Evolutionary conservation across 64 coral and sea anemone species (phyloP).

Genomic region (Orbicella faveolata): DNA sequence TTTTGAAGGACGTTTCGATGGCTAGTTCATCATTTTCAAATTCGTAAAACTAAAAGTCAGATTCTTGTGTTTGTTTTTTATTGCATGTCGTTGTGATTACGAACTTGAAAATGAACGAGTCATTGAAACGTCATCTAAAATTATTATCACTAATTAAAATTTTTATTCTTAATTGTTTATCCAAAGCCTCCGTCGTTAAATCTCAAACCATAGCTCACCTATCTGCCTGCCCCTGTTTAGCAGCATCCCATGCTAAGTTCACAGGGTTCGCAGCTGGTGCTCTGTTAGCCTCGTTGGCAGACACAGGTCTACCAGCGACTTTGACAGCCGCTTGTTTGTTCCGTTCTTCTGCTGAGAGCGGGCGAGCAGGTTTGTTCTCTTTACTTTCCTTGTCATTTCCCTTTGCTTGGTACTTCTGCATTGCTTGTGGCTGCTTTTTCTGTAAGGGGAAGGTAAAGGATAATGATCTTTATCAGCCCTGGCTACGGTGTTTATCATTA

Average conservation of each 20-base stretch:
- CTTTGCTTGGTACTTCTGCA: slow-evolving; percentile 70
- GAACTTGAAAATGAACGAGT: no score
- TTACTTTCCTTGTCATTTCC: slow-evolving; percentile 12
- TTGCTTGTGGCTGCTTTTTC: slow-evolving; percentile 63
- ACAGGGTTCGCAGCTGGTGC: slow-evolving; percentile 29
- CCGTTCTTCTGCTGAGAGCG: slow-evolving; percentile 52
- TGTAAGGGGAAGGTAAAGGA: background rate
- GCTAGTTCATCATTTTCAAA: no score
- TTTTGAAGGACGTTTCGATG: no score
- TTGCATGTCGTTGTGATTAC: no score
- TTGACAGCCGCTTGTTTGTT: slow-evolving; percentile 39
- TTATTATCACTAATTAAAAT: no score
- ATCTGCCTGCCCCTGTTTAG: slow-evolving; percentile 58
- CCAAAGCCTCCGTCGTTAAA: no score
- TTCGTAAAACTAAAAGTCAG: no score
- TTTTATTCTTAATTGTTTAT: no score
- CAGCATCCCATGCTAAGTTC: slow-evolving; percentile 54
- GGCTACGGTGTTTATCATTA: no score
- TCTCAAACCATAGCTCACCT: background rate
- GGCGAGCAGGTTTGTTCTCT: slow-evolving; percentile 33
- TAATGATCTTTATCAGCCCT: background rate
- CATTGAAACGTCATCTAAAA: no score
- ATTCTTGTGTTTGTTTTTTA: no score
- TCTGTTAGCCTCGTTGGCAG: slow-evolving; percentile 44
- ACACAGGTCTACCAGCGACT: slow-evolving; percentile 47